Conservation (phyloP, 2,797 vertebrate genomes). For the Microhierax caerulescens region DNA sequence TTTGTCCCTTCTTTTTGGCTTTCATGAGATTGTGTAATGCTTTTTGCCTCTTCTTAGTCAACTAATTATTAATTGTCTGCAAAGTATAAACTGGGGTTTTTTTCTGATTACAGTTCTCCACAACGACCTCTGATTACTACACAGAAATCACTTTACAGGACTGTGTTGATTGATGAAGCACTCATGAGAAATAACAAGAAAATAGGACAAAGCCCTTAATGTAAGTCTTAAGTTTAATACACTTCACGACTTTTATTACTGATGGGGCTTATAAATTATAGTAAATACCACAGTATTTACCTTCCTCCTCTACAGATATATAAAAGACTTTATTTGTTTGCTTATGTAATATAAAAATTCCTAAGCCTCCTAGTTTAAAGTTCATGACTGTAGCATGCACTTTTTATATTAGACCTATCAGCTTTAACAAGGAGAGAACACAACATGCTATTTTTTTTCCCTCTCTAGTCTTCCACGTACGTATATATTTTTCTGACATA, state of each 20-base stretch:
- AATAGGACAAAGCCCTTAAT: background rate
- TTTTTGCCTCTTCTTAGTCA: background rate
- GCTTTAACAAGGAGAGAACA: background rate
- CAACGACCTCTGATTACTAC: background rate
- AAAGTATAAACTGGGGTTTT: background rate
- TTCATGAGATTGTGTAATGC: background rate
- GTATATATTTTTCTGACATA: background rate
- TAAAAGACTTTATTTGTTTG: background rate
- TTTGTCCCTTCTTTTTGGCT: background rate
- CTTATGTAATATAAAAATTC: background rate
- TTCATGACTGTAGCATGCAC: background rate
- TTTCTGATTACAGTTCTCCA: background rate
- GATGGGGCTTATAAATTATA: background rate
- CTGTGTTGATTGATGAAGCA: background rate
- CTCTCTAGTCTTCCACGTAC: background rate
- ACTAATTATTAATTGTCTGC: background rate
- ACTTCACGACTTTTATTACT: background rate
- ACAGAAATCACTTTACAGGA: background rate
- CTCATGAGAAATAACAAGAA: background rate
- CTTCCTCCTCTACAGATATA: background rate
- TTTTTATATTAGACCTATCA: background rate
- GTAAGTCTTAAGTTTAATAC: background rate
- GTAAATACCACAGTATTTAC: background rate
- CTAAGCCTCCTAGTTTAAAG: background rate
- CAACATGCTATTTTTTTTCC: background rate